These are phyloP conservation scores for Amorpha juglandis DNA, from an alignment of 2,888 invertebrate genomes.

Conservation along the genomic window DNA sequence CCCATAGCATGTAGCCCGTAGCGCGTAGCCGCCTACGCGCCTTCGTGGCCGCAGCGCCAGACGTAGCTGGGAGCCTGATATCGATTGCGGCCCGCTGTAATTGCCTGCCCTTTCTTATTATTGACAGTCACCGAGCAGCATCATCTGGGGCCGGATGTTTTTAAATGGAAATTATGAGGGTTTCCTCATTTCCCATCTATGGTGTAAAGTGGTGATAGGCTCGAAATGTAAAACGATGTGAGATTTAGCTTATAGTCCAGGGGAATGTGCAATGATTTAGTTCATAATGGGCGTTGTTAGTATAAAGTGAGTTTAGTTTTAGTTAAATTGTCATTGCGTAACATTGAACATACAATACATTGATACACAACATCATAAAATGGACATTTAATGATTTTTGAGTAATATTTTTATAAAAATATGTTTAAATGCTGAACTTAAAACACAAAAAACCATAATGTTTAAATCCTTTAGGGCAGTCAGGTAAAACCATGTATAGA, in stretches of 20 bases:
- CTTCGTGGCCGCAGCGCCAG: conserved; percentile 13
- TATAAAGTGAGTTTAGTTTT: too few relatives aligned
- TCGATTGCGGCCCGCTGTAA: conserved; percentile 64
- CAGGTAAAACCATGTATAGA: too few relatives aligned
- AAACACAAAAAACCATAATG: too few relatives aligned
- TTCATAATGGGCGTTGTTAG: too few relatives aligned
- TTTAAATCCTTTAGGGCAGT: too few relatives aligned
- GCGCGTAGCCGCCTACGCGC: conserved; percentile 1
- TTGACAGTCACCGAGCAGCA: conserved; percentile 60
- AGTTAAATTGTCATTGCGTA: too few relatives aligned
- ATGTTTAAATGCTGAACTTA: too few relatives aligned
- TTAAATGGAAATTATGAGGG: conserved; percentile 39
- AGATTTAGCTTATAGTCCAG: neutral
- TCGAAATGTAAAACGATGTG: neutral
- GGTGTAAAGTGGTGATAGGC: neutral
- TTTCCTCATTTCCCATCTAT: conserved; percentile 30
- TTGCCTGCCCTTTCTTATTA: conserved; percentile 70
- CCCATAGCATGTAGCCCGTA: neutral
- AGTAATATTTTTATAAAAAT: too few relatives aligned
- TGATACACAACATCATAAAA: neutral
- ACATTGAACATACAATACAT: too few relatives aligned
- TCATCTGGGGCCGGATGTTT: conserved; percentile 43
- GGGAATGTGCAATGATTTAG: too few relatives aligned
- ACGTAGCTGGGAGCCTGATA: conserved; percentile 54
- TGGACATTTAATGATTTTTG: too few relatives aligned